These are phyloP conservation scores for Drosophila kuntzei DNA, from an alignment of 2,888 invertebrate species.

Conservation along the genomic window DNA sequence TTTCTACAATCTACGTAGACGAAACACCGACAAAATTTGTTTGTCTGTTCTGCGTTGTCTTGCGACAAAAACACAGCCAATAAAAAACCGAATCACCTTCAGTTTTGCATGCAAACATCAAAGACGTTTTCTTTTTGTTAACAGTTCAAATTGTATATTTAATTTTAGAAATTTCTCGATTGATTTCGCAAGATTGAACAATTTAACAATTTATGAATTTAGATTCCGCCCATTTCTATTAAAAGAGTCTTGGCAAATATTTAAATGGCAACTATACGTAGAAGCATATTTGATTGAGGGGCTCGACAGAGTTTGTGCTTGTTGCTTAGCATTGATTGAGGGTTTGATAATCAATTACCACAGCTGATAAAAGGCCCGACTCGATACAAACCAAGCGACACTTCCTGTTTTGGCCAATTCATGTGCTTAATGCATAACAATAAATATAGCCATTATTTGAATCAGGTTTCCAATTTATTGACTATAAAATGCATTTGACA, in stretches of 20 bases:
- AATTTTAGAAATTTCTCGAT: conserved; percentile 62
- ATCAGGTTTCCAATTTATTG: conserved; percentile 2
- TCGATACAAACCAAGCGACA: conserved; percentile 6
- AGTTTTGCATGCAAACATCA: conserved; percentile 50
- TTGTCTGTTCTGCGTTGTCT: conserved; percentile 13
- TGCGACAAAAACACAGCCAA: conserved; percentile 15
- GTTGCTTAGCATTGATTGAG: conserved; percentile 28
- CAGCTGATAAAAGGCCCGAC: conserved; percentile 12
- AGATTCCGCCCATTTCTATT: conserved; percentile 25
- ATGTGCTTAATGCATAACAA: conserved; percentile 2
- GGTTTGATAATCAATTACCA: conserved; percentile 16
- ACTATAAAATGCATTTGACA: conserved; percentile 3
- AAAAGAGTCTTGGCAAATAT: conserved; percentile 31
- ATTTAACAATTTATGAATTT: background rate
- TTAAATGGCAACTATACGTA: conserved; percentile 9
- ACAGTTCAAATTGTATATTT: background rate
- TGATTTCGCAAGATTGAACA: background rate
- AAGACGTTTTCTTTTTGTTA: conserved; percentile 20
- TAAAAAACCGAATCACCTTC: conserved; percentile 69
- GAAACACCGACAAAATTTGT: conserved; percentile 16
- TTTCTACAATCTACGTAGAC: conserved; percentile 3
- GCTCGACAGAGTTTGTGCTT: background rate
- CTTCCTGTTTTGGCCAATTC: conserved; percentile 31
- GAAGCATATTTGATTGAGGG: conserved; percentile 32
- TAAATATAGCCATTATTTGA: conserved; percentile 3